These are phyloP conservation scores for Tortricodes alternella DNA, from an alignment of 2,888 invertebrate genomes.

Conservation along the genomic window DNA sequence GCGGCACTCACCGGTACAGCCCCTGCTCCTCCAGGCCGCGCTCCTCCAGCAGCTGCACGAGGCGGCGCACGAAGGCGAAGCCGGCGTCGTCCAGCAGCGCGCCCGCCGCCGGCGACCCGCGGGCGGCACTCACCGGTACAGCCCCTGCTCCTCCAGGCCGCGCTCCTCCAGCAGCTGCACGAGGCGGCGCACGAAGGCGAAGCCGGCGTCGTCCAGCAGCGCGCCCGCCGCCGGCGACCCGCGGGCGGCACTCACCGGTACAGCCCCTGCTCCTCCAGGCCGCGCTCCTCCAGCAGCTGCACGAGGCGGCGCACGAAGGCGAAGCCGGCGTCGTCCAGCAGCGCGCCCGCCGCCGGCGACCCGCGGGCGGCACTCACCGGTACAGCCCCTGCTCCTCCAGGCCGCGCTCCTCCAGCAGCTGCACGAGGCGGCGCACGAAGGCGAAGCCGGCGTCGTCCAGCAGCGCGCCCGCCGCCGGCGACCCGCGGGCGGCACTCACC, in stretches of 20 bases:
- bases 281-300: slow-evolving; percentile 91
- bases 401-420: too few relatives aligned
- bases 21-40: background rate
- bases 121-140: background rate
- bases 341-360: slow-evolving; percentile 84
- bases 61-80: too few relatives aligned
- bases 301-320: slow-evolving; percentile 94
- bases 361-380: too few relatives aligned
- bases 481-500: too few relatives aligned
- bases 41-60: background rate
- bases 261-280: slow-evolving; percentile 97
- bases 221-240: too few relatives aligned
- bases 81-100: background rate
- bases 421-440: too few relatives aligned
- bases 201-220: too few relatives aligned
- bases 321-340: slow-evolving; percentile 95
- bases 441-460: too few relatives aligned
- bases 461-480: too few relatives aligned
- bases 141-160: background rate
- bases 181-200: too few relatives aligned
- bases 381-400: slow-evolving; percentile 31
- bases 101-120: too few relatives aligned
- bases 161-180: background rate
- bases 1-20: background rate
- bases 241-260: slow-evolving; percentile 58